Conservation (phyloP, 2,113 vertebrate species). For the Phyllostomus discolor region DNA sequence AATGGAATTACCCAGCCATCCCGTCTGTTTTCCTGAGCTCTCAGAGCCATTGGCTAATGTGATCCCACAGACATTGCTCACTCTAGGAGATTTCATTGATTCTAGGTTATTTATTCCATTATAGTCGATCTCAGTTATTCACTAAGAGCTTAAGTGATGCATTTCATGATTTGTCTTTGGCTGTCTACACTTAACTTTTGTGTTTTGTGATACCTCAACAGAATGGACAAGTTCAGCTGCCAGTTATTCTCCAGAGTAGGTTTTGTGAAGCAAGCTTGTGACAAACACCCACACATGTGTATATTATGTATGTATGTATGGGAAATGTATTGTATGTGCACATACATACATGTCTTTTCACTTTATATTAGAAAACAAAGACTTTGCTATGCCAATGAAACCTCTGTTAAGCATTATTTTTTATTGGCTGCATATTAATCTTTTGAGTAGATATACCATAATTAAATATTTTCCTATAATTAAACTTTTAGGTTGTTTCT, state of each 20-base stretch:
- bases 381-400: background rate
- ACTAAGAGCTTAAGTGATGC: background rate
- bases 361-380: background rate
- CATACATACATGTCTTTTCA: background rate
- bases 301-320: background rate
- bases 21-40: background rate
- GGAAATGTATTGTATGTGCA: background rate
- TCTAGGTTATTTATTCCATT: background rate
- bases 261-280: background rate
- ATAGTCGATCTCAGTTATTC: background rate
- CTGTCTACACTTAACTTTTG: background rate
- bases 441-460: background rate
- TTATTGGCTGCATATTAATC: background rate
- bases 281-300: background rate
- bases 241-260: background rate
- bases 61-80: background rate
- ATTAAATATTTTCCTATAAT: background rate
- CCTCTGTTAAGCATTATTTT: background rate
- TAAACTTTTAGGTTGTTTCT: background rate
- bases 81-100: background rate
- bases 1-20: background rate
- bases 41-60: background rate
- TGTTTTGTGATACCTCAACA: slow-evolving; percentile 1
- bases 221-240: background rate
- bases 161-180: slow-evolving; percentile 12